A percentile compares a stretch with the other conserved stretches of the same genome.
phyloP scores from a whole-genome alignment of 2,888 invertebrate species.

The Sipunculus nudus region DNA sequence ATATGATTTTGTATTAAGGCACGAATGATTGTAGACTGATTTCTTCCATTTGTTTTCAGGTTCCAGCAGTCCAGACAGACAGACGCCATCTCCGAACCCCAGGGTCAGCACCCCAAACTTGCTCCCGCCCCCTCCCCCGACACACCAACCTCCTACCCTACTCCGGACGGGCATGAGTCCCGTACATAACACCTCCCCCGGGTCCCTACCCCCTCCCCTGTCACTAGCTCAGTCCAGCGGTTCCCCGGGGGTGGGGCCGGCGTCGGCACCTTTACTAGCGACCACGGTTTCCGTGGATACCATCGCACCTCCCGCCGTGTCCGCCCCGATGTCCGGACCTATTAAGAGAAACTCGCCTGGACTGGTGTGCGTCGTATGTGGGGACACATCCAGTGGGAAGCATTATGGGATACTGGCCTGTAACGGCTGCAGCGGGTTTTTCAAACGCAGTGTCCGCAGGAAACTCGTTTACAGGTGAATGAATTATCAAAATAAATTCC shows the following conservation, averaged over 20 bases:
- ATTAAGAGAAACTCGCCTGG: constrained; percentile 71
- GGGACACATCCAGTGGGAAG: constrained; percentile 96
- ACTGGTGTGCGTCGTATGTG: constrained; percentile 90
- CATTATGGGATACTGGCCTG: constrained; percentile 98
- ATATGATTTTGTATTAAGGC: too few relatives aligned
- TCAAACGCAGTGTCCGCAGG: constrained; percentile 93
- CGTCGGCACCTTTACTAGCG: constrained; percentile 13
- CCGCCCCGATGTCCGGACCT: constrained; percentile 32
- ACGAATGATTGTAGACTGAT: too few relatives aligned
- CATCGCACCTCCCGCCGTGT: not conserved
- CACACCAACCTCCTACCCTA: not conserved
- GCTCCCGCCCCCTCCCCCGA: not conserved
- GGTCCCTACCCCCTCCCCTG: constrained; percentile 5
- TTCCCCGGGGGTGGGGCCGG: constrained; percentile 9
- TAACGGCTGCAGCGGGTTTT: constrained; percentile 99
- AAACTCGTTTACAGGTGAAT: constrained; percentile 94
- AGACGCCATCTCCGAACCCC: not conserved
- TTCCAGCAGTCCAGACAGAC: too few relatives aligned
- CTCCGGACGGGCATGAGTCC: too few relatives aligned
- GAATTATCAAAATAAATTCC: not conserved
- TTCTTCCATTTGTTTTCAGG: too few relatives aligned
- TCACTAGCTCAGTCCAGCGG: not conserved
- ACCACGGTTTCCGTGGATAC: constrained; percentile 10
- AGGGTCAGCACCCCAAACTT: not conserved
- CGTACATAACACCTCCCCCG: not conserved